Percentiles rank a stretch among this genome's conserved stretches.
Evolutionary conservation across 2,797 vertebrate genomes (phyloP).

Genomic region (Microhierax caerulescens): DNA sequence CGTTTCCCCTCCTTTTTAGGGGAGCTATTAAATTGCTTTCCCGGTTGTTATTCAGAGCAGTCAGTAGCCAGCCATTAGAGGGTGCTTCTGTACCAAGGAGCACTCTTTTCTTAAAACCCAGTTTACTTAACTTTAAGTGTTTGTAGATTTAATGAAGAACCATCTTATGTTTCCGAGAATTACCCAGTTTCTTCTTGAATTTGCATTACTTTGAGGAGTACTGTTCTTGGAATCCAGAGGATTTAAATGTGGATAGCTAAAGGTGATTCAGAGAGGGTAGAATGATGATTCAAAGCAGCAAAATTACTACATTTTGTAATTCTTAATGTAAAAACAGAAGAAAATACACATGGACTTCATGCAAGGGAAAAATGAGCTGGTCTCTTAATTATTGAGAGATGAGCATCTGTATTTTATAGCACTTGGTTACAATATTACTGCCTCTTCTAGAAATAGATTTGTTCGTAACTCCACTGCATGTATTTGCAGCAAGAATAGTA

Average conservation of each 20-base stretch:
- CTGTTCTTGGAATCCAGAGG: background rate
- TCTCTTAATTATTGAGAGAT: background rate
- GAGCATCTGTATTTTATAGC: background rate
- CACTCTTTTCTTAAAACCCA: background rate
- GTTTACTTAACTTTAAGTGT: background rate
- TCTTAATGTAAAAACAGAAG: background rate
- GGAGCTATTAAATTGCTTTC: background rate
- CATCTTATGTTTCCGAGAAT: conserved; percentile 12
- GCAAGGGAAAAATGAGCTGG: background rate
- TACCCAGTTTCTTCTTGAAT: background rate
- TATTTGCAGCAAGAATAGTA: background rate
- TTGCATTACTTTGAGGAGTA: background rate
- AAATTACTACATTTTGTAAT: background rate
- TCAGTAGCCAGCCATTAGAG: conserved; percentile 39
- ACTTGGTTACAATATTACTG: background rate
- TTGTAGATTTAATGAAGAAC: background rate
- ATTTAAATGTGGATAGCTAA: background rate
- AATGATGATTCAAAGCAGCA: background rate
- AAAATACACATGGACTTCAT: background rate
- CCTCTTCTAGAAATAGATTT: background rate
- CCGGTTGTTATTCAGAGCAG: background rate
- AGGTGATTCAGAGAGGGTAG: background rate
- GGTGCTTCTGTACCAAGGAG: conserved; percentile 52
- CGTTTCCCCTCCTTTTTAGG: background rate
- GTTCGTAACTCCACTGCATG: background rate